Conservation (phyloP, 2,113 vertebrate species). For the Hemiscyllium ocellatum region DNA sequence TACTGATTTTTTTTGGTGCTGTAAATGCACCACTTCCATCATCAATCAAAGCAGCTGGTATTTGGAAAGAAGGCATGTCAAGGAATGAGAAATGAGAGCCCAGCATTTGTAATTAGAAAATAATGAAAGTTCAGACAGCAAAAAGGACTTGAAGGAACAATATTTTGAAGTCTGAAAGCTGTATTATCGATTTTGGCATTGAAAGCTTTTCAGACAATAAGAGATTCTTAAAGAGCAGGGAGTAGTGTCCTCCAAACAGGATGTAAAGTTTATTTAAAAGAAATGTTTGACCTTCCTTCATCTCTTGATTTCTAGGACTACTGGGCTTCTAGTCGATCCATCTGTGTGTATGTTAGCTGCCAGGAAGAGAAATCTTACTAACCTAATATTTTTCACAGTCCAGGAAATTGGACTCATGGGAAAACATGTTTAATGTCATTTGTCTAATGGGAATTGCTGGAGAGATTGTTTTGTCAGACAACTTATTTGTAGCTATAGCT, state of each 20-base stretch:
- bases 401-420: neutral
- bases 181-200: neutral
- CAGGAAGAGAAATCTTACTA: neutral
- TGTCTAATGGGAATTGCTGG: neutral
- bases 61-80: neutral
- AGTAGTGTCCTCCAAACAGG: neutral
- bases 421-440: neutral
- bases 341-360: neutral
- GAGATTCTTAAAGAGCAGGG: neutral
- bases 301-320: neutral
- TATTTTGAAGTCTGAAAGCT: neutral
- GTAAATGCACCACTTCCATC: neutral
- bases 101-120: neutral
- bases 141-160: neutral
- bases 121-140: neutral
- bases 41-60: neutral
- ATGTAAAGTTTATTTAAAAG: neutral
- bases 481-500: neutral
- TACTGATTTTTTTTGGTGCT: neutral
- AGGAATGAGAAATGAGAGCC: neutral
- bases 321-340: neutral
- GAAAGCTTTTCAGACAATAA: neutral
- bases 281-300: constrained; percentile 11
- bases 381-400: neutral
- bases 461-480: neutral